Percentiles rank a stretch among this genome's conserved stretches.
phyloP scores from a whole-genome alignment of 1,140 invertebrate genomes.

The Trachymyrmex septentrionalis region DNA sequence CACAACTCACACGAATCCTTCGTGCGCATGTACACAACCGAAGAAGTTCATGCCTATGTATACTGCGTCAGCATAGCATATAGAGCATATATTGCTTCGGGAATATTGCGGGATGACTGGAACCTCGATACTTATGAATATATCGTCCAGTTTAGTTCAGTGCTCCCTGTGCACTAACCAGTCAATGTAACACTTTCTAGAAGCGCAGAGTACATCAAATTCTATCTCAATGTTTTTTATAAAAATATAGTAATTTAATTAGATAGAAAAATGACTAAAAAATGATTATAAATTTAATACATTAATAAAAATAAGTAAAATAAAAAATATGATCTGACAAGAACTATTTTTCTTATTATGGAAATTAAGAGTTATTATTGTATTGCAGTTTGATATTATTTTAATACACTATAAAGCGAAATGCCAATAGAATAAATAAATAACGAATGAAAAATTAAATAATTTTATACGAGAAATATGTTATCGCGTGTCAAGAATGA shows the following conservation, averaged over 20 bases:
- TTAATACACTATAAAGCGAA: not conserved
- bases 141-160: conserved; percentile 55
- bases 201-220: conserved; percentile 21
- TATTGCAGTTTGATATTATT: conserved; percentile 9
- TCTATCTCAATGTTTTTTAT: not conserved
- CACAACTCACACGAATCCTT: not conserved
- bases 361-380: not conserved
- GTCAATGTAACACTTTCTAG: conserved; percentile 24
- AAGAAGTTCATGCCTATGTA: conserved; percentile 37
- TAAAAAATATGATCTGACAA: not conserved
- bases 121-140: conserved; percentile 74
- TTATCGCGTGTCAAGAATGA: conserved; percentile 1
- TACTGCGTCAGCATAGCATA: conserved; percentile 11
- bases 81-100: conserved; percentile 52
- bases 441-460: not conserved
- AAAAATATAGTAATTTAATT: not conserved
- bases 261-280: not conserved
- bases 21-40: conserved; percentile 23
- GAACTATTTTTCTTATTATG: not conserved
- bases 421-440: not conserved
- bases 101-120: conserved; percentile 49
- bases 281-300: not conserved
- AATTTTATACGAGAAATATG: not conserved
- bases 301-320: not conserved
- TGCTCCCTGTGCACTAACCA: conserved; percentile 55